Evolutionary conservation across 2,888 invertebrate genomes (phyloP).

Genomic region (Acronicta leporina): DNA sequence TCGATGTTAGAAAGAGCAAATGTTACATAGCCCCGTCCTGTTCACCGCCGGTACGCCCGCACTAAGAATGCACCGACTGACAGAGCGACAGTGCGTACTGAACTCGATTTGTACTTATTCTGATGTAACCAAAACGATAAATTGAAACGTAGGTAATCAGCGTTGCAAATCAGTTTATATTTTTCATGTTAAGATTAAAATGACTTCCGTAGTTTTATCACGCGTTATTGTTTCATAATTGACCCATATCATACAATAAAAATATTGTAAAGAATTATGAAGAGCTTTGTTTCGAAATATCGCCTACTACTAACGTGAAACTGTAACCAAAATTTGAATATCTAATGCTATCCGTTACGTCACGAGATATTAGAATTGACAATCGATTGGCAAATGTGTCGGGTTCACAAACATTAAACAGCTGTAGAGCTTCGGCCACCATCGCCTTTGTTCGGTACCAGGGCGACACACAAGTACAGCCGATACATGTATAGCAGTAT

Average conservation of each 20-base stretch:
- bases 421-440: constrained; percentile 77
- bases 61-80: constrained; percentile 76
- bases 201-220: constrained; percentile 10
- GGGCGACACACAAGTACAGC: constrained; percentile 58
- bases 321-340: background rate
- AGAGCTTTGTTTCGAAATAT: background rate
- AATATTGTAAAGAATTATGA: background rate
- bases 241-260: background rate
- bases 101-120: constrained; percentile 64
- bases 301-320: background rate
- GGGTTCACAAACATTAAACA: constrained; percentile 85
- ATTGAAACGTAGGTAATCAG: constrained; percentile 27
- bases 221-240: background rate
- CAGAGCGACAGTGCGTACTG: constrained; percentile 61
- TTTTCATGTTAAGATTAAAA: constrained; percentile 11
- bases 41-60: constrained; percentile 73
- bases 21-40: constrained; percentile 59
- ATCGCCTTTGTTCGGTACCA: constrained; percentile 77
- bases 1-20: constrained; percentile 75
- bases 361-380: constrained; percentile 62
- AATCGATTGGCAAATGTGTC: constrained; percentile 78
- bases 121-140: constrained; percentile 59
- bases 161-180: constrained; percentile 20
- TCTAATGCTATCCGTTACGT: constrained; percentile 59
- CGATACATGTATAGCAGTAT: constrained; percentile 54